Percentiles rank a stretch among this genome's conserved stretches.
phyloP scores from a whole-genome alignment of 2,888 invertebrate species.

The Cephus sareptanus region DNA sequence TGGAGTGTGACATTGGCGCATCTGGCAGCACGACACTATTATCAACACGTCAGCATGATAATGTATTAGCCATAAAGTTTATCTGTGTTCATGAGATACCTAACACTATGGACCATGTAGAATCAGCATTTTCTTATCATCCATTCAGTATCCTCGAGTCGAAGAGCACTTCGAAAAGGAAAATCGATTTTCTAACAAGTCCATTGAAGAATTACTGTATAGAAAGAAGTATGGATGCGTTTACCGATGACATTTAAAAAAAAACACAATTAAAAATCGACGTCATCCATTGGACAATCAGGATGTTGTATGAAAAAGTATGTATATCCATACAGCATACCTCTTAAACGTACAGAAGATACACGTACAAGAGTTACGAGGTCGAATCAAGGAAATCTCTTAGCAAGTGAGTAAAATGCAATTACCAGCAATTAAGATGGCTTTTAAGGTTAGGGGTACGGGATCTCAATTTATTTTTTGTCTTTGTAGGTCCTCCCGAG shows the following conservation, averaged over 20 bases:
- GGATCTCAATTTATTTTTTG: conserved; percentile 22
- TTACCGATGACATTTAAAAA: conserved; percentile 21
- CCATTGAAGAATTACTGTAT: background rate
- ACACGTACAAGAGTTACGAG: background rate
- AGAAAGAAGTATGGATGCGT: background rate
- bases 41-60: conserved; percentile 28
- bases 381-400: background rate
- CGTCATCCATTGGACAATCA: conserved; percentile 36
- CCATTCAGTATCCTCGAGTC: background rate
- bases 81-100: conserved; percentile 33
- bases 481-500: conserved; percentile 24
- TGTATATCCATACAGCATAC: conserved; percentile 31
- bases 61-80: conserved; percentile 34
- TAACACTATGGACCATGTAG: conserved; percentile 5
- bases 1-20: conserved; percentile 56
- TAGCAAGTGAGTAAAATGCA: conserved; percentile 51
- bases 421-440: conserved; percentile 48
- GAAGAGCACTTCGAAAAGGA: background rate
- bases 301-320: conserved; percentile 31
- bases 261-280: conserved; percentile 38
- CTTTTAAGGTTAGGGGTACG: conserved; percentile 23
- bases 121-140: background rate
- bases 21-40: conserved; percentile 42
- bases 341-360: conserved; percentile 6
- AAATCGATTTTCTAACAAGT: background rate